These are phyloP conservation scores for Dugesia japonica DNA, from an alignment of 2,888 invertebrate species.

Conservation along the genomic window DNA sequence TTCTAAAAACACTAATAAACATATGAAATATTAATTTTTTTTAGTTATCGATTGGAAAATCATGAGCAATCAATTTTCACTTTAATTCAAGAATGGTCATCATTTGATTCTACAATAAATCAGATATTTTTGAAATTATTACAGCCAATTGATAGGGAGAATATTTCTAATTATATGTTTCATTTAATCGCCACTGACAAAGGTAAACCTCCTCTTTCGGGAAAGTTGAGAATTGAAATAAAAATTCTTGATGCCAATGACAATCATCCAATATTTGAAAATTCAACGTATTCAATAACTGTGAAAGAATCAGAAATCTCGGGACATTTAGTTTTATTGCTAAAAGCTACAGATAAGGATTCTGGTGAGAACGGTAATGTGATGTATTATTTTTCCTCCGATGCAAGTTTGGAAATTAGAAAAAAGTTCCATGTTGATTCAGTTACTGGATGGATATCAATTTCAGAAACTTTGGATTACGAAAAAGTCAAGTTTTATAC, in stretches of 20 bases:
- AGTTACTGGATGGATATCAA: background rate
- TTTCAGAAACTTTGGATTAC: slow-evolving; percentile 11
- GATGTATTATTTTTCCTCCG: background rate
- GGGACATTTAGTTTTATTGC: background rate
- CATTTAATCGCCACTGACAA: slow-evolving; percentile 2
- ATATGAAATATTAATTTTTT: background rate
- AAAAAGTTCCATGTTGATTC: slow-evolving; percentile 17
- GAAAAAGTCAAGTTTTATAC: background rate
- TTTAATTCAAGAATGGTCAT: background rate
- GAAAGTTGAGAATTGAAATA: slow-evolving; percentile 4
- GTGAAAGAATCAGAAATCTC: background rate
- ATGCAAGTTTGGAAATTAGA: background rate
- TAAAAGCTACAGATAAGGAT: slow-evolving; percentile 22
- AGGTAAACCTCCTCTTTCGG: slow-evolving; percentile 8
- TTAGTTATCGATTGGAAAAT: slow-evolving; percentile 6
- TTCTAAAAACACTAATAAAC: too few relatives aligned
- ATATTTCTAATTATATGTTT: background rate
- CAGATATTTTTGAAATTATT: background rate
- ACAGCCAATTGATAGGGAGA: background rate
- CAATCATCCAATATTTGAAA: slow-evolving; percentile 22
- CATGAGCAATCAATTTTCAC: background rate
- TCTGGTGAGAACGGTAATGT: slow-evolving; percentile 11
- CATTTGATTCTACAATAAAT: background rate
- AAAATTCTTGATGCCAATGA: slow-evolving; percentile 28
- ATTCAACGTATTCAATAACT: background rate